Base-by-base conservation (phyloP, 1,140 invertebrate species). In the Drosophila biarmipes region DNA sequence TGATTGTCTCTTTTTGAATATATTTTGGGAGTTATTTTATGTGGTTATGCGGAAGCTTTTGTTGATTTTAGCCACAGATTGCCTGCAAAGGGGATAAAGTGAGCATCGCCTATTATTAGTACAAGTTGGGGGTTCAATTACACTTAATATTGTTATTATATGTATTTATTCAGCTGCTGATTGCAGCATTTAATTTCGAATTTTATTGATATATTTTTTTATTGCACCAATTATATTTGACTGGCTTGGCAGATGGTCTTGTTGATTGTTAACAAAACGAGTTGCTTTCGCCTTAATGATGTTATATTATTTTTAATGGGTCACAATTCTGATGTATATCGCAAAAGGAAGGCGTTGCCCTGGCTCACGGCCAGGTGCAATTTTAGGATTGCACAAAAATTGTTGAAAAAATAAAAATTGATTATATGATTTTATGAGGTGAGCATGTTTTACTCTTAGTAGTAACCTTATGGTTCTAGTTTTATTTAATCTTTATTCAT, bases 41-140 rank as follows among this genome's bases (percentile, higher is more conserved):
- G 56, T 52, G 59, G 58, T 45, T 68, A 55, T 48, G 73, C 73
- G 73, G 73, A 77, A 77, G 63, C 57, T 34, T 40, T 42, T 66
- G 78, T 72, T 55, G 48, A 59, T 34, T 81, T 82, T 58, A 15
- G 17, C 51, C 46, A 74, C 31, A 57, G 69, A 81, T 71, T 51
- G 61, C 37, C 82, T 86, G 78, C 15, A 87, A 89, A 78, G 58
- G 45, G 52, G 40, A 53, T 52, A 62, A 63, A 67, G 54, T 67
- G 35, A 63, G 14, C 51, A 67, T 67, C 54, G 49, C 43, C 51
- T 21, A 61, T 56, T 74, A 67, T 67, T 45, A 38, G 45, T 46
- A 31, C 31, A 24, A 54, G 14, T 55, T 51, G 43, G 17, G 42
- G 24, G 27, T 73, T n/a, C 48, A 80, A 67, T 77, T 77, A 73